Base-by-base conservation (phyloP, 2,888 invertebrate species). In the Drosophila emarginata region DNA sequence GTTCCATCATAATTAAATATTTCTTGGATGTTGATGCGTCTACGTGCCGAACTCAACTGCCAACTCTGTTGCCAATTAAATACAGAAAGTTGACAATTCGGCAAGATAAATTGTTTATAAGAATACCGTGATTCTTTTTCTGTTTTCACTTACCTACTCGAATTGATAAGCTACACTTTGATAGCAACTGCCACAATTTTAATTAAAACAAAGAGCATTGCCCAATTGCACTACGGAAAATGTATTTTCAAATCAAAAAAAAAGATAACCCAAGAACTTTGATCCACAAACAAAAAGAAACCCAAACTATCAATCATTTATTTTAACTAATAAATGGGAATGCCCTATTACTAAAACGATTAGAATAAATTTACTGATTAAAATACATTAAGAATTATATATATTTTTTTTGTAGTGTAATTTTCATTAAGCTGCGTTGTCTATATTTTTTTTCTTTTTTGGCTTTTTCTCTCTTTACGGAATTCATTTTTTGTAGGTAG, bases 1-100 rank as follows among this genome's bases (percentile, higher is more conserved):
- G 61, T 54, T 72, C 56, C 72, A 58, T 77, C 36, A 37, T 28
- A 32, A 32, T 9, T 9, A 4, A 32, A 32, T 36, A 18, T 11
- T 39, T 40, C 21, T 23, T 11, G 23, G 61, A 64, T 83, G 50
- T 65, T 50, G 23, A 23, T 53, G 54, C 60, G 72, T 45, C 79
- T 71, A 79, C 77, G 79, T 79, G 65, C 57, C 63, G 51, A 52
- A 28, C 40, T 39, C 70, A 71, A 82, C 84, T 82, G 77, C 36
- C 66, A 56, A n/a, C 40, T 40, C 50, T 53, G 57, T 72, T 23
- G 50, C 53, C 51, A 32, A 53, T 59, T 18, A 57, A 39, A 56
- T 28, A 59, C 64, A 64, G 36, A 53, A 65, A 14, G 77, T 77
- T 65, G 56, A 71, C 73, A 53, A 57, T 64, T 57, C 14, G 26